Evolutionary conservation across 2,888 invertebrate genomes (phyloP).

Genomic region (Drosophila neonasuta): DNA sequence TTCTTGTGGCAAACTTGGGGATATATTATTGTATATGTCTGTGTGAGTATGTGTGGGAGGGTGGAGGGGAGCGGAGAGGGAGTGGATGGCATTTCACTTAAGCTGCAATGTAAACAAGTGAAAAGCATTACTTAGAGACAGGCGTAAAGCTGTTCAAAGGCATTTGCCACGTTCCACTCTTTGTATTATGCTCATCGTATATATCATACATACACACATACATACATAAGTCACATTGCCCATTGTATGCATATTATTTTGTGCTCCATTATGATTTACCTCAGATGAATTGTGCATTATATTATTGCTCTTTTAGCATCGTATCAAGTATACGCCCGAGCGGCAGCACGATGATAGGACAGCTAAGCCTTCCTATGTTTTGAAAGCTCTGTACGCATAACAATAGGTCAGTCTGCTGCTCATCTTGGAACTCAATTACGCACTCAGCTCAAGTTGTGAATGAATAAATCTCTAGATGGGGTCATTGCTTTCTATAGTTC

Average conservation of each 20-base stretch:
- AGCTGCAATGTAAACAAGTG: conserved; percentile 69
- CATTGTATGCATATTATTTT: conserved; percentile 52
- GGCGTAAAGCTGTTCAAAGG: conserved; percentile 49
- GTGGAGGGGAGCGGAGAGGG: no score
- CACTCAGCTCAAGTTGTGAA: background rate
- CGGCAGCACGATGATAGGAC: conserved; percentile 12
- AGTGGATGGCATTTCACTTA: conserved; percentile 37
- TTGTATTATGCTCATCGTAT: conserved; percentile 1
- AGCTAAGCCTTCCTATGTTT: conserved; percentile 12
- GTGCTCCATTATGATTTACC: conserved; percentile 43
- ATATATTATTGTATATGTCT: conserved; percentile 14
- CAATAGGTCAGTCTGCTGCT: conserved; percentile 3
- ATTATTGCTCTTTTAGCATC: conserved; percentile 45
- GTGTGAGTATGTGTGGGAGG: background rate
- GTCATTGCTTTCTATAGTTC: background rate
- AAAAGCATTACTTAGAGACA: conserved; percentile 65
- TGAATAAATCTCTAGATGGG: background rate
- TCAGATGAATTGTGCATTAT: conserved; percentile 37
- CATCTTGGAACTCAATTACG: background rate
- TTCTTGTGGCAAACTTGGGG: conserved; percentile 3
- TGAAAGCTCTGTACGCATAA: background rate
- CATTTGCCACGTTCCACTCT: conserved; percentile 13
- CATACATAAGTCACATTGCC: conserved; percentile 13
- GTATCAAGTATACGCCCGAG: conserved; percentile 12
- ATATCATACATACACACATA: background rate